A percentile compares a stretch with the other conserved stretches of the same genome.
Conservation (phyloP, 64 coral and sea anemone species). For the Acropora yongei region DNA sequence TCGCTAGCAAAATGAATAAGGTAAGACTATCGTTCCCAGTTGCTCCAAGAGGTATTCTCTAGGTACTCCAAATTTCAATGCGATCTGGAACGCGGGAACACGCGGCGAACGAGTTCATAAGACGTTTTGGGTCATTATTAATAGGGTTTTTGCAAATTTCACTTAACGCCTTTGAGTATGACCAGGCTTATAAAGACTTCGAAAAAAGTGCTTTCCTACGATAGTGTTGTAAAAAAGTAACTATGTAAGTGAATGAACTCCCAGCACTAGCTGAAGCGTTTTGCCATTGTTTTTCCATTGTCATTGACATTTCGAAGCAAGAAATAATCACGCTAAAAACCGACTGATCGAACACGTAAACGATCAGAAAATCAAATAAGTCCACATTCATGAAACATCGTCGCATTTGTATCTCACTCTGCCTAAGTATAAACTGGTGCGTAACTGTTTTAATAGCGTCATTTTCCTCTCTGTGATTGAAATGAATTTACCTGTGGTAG, state of each 20-base stretch:
- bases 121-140: not conserved
- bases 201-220: not conserved
- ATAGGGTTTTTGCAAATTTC: not conserved
- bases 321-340: not conserved
- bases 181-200: not conserved
- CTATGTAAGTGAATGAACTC: not conserved
- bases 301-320: constrained; percentile 5
- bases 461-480: not conserved
- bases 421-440: constrained; percentile 2
- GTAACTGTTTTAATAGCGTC: not conserved
- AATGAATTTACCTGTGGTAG: constrained; percentile 19
- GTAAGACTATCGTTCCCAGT: not conserved
- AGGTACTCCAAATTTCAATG: not conserved
- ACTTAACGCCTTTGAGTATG: not conserved
- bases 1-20: not conserved
- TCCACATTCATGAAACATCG: not conserved
- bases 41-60: not conserved
- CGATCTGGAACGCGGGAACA: not conserved
- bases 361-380: not conserved
- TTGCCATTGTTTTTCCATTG: not conserved
- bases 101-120: not conserved
- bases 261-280: not conserved
- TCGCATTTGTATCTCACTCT: constrained; percentile 9
- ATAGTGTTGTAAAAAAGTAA: constrained; percentile 11
- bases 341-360: not conserved